Conservation (phyloP, 2,888 invertebrate species). For the Himalopsyche anomala region DNA sequence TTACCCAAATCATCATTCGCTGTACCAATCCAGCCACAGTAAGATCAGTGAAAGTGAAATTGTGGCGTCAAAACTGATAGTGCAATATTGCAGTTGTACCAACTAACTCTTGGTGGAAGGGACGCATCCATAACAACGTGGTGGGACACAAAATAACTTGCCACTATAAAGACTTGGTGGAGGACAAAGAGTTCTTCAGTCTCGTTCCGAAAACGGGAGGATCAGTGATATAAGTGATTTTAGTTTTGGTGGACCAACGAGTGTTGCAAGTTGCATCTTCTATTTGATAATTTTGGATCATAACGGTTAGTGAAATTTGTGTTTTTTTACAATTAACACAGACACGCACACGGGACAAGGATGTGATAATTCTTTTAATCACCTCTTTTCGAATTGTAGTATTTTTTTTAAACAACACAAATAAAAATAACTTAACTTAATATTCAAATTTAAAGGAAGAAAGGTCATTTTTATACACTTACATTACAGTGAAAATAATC, state of each 20-base stretch:
- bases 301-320: constrained; percentile 47
- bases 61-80: constrained; percentile 51
- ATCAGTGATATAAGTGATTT: constrained; percentile 39
- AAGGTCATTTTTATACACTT: too few species aligned
- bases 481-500: too few species aligned
- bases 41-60: constrained; percentile 53
- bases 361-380: too few species aligned
- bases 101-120: constrained; percentile 52
- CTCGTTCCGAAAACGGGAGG: constrained; percentile 44
- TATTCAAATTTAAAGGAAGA: too few species aligned
- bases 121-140: constrained; percentile 38
- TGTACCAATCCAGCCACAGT: constrained; percentile 39
- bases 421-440: too few species aligned
- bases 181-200: constrained; percentile 48
- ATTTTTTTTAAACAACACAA: too few species aligned
- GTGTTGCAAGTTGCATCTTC: constrained; percentile 45
- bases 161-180: constrained; percentile 60
- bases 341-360: not conserved
- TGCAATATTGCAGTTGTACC: constrained; percentile 50
- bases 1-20: constrained; percentile 57
- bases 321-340: not conserved
- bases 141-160: constrained; percentile 56
- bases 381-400: too few species aligned
- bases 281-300: constrained; percentile 36
- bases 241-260: constrained; percentile 36